Conservation (phyloP, 2,113 vertebrate genomes). For the Lota lota region DNA sequence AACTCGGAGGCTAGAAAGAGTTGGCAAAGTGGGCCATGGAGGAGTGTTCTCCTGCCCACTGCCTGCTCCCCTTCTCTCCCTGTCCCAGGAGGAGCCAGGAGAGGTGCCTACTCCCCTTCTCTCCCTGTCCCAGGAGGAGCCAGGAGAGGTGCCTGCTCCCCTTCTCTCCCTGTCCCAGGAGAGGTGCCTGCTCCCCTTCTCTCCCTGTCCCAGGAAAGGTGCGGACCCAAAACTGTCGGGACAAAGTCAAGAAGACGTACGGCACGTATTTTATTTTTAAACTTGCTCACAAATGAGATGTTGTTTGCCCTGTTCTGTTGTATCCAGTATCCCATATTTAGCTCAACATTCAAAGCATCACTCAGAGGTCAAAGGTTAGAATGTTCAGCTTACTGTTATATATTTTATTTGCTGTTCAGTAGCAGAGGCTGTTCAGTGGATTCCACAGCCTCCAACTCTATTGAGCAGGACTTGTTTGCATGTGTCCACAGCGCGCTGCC, state of each 20-base stretch:
- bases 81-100: slow-evolving; percentile 19
- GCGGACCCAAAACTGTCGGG: slow-evolving; percentile 56
- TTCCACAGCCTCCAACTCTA: background rate
- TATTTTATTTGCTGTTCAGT: no score
- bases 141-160: slow-evolving; percentile 19
- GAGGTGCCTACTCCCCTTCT: slow-evolving; percentile 24
- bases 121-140: slow-evolving; percentile 14
- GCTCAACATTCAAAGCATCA: no score
- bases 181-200: slow-evolving; percentile 14
- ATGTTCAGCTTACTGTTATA: no score
- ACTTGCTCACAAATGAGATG: no score
- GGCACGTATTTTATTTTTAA: no score
- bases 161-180: slow-evolving; percentile 17
- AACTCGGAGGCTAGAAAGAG: slow-evolving; percentile 52
- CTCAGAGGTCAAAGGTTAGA: no score
- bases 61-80: slow-evolving; percentile 11
- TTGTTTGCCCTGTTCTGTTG: no score
- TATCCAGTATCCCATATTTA: no score
- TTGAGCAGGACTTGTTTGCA: background rate
- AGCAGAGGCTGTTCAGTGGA: background rate
- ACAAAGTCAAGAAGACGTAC: slow-evolving; percentile 39
- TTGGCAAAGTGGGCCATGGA: slow-evolving; percentile 68
- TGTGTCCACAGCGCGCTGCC: background rate
- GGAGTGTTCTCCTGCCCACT: slow-evolving; percentile 25
- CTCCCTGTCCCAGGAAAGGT: slow-evolving; percentile 3